phyloP scores from a whole-genome alignment of 2,888 invertebrate genomes.

The Junonia oenone region DNA sequence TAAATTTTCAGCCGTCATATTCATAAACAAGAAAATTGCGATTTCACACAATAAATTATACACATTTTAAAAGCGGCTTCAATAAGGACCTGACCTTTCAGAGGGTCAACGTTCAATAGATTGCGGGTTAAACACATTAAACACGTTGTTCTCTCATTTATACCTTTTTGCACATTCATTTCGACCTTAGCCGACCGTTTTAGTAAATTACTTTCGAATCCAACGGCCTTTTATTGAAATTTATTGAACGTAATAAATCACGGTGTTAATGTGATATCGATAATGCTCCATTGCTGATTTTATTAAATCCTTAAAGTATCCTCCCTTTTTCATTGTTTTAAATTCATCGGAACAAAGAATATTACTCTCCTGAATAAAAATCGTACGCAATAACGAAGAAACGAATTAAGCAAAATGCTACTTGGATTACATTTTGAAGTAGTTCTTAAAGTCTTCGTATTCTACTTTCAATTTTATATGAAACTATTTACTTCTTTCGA shows the following conservation, averaged over 20 bases:
- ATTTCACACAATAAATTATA: constrained; percentile 12
- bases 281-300: constrained; percentile 12
- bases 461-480: too few species aligned
- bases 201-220: constrained; percentile 29
- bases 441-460: too few species aligned
- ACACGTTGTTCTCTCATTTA: constrained; percentile 18
- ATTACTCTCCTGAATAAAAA: background rate
- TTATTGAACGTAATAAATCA: constrained; percentile 25
- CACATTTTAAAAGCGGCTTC: constrained; percentile 11
- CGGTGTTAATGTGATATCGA: constrained; percentile 17
- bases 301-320: background rate
- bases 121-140: constrained; percentile 20
- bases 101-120: constrained; percentile 20
- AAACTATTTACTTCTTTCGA: too few species aligned
- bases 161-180: constrained; percentile 31
- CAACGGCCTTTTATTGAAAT: constrained; percentile 25
- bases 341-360: background rate
- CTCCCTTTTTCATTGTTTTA: background rate
- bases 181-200: constrained; percentile 23
- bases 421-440: too few species aligned
- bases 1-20: background rate
- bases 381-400: background rate
- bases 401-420: background rate
- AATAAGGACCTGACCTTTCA: constrained; percentile 16
- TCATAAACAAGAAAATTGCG: constrained; percentile 5